These are phyloP conservation scores for Misgurnus mizolepis DNA, from an alignment of 2,113 vertebrate species.

Conservation along the genomic window DNA sequence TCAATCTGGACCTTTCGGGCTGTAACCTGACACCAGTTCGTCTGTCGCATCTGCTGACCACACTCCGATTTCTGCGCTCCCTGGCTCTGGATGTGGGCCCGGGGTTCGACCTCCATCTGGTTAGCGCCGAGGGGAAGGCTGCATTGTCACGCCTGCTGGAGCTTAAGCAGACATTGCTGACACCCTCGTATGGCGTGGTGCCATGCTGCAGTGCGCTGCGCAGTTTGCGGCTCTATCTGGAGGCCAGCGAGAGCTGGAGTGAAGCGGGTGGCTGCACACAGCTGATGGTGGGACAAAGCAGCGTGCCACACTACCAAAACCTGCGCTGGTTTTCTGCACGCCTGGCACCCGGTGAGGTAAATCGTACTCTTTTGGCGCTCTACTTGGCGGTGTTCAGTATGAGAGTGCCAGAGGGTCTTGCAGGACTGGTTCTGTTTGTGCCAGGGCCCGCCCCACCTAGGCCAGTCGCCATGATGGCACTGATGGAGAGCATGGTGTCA, in stretches of 20 bases:
- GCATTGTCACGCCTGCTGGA: conserved; percentile 84
- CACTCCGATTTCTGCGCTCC: conserved; percentile 79
- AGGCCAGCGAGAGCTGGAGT: conserved; percentile 54
- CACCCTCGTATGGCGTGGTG: conserved; percentile 90
- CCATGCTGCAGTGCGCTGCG: conserved; percentile 91
- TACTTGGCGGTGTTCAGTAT: conserved; percentile 94
- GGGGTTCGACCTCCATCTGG: conserved; percentile 83
- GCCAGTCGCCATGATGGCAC: conserved; percentile 80
- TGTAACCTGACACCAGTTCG: conserved; percentile 86
- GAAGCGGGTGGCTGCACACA: conserved; percentile 87
- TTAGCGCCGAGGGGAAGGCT: conserved; percentile 88
- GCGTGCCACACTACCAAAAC: conserved; percentile 94
- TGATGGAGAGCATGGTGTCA: conserved; percentile 86
- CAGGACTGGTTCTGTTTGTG: conserved; percentile 89
- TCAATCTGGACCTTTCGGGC: conserved; percentile 87
- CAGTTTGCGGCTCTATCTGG: conserved; percentile 85
- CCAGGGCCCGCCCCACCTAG: conserved; percentile 86
- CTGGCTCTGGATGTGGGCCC: conserved; percentile 88
- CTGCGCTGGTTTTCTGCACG: conserved; percentile 90
- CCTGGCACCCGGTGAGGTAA: conserved; percentile 92
- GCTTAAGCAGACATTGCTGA: conserved; percentile 90
- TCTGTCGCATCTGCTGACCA: conserved; percentile 87
- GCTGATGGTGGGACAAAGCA: conserved; percentile 97
- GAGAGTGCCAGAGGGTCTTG: conserved; percentile 86
- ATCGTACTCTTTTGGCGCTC: conserved; percentile 92